Evolutionary conservation across 2,797 vertebrate species (phyloP).

Genomic region (Cottoperca gobio): DNA sequence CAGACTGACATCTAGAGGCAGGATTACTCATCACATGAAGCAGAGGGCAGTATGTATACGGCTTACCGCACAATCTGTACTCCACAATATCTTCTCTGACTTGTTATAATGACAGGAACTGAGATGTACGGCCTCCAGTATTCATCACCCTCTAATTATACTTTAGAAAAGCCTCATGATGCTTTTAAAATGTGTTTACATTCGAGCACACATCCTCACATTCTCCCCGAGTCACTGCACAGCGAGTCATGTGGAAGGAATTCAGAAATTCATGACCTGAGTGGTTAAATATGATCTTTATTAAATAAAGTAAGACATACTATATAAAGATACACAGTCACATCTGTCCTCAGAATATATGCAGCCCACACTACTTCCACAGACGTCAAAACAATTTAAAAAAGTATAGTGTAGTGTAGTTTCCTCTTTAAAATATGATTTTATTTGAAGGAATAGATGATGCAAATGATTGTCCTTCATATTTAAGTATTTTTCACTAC

Average conservation of each 20-base stretch:
- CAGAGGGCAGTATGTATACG: background rate
- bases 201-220: conserved; percentile 21
- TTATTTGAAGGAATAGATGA: no score
- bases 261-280: conserved; percentile 38
- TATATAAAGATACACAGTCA: background rate
- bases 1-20: conserved; percentile 73
- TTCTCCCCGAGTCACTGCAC: conserved; percentile 36
- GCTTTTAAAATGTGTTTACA: conserved; percentile 40
- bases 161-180: background rate
- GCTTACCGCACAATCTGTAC: background rate
- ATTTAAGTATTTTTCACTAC: no score
- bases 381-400: conserved; percentile 6
- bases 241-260: conserved; percentile 40
- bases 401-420: background rate
- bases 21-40: conserved; percentile 42
- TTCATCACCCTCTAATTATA: background rate
- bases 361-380: conserved; percentile 22
- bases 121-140: background rate
- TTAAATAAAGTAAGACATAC: conserved; percentile 45
- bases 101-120: background rate
- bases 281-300: conserved; percentile 60
- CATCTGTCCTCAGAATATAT: conserved; percentile 9
- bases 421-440: no score
- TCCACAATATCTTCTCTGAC: background rate
- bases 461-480: no score